Conservation (phyloP, 2,797 vertebrate species). For the Coracias cyanogaster region DNA sequence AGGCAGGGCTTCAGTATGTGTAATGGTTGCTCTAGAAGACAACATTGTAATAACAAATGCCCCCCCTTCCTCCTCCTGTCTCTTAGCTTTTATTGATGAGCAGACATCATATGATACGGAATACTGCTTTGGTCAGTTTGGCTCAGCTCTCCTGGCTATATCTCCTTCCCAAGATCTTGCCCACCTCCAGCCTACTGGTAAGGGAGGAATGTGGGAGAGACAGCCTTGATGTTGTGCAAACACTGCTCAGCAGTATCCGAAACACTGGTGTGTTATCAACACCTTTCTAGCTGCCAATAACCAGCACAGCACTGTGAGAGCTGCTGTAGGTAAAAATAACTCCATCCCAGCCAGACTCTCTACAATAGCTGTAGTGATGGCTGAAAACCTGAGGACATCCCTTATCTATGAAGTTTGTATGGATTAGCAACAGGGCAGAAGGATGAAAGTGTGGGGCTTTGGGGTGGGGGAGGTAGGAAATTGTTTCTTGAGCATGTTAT, state of each 20-base stretch:
- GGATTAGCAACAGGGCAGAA: background rate
- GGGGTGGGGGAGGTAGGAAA: background rate
- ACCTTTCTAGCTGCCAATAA: background rate
- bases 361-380: background rate
- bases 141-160: background rate
- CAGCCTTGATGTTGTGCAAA: background rate
- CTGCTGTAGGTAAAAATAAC: background rate
- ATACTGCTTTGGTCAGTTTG: background rate
- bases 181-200: background rate
- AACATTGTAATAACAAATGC: background rate
- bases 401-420: background rate
- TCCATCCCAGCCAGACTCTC: background rate
- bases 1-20: background rate
- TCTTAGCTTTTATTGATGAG: background rate
- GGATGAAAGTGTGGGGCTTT: background rate
- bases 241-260: background rate
- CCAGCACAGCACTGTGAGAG: background rate
- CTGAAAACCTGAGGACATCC: background rate
- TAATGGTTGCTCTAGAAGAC: background rate
- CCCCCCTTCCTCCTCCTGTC: background rate
- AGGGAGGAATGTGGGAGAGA: background rate
- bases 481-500: background rate
- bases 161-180: background rate
- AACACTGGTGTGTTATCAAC: background rate
- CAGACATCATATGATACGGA: background rate